Conservation (phyloP, 2,888 invertebrate species). For the Masnerella sp. region DNA sequence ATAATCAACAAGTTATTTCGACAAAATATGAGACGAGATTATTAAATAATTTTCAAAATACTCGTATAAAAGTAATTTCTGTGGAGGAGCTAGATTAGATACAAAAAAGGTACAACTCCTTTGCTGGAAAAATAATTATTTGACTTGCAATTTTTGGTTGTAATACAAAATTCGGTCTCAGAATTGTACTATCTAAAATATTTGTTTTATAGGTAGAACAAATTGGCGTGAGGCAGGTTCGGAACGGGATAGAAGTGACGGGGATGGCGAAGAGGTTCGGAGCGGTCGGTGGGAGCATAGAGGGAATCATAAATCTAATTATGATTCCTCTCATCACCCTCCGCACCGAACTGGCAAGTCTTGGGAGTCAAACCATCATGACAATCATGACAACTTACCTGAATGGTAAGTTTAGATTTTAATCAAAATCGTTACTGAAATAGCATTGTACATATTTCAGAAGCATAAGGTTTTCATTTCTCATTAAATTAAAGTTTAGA, state of each 20-base stretch:
- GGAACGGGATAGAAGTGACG: constrained; percentile 72
- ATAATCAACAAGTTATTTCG: too few species aligned
- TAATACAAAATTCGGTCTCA: too few species aligned
- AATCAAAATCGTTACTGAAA: constrained; percentile 1
- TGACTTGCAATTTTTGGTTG: too few species aligned
- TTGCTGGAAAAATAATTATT: too few species aligned
- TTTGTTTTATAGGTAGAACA: constrained; percentile 68
- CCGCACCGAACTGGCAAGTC: constrained; percentile 72
- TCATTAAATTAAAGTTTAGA: too few species aligned
- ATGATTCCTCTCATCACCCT: constrained; percentile 73
- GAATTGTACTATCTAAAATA: not conserved
- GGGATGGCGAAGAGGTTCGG: constrained; percentile 70
- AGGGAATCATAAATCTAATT: constrained; percentile 73
- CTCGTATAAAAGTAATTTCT: too few species aligned
- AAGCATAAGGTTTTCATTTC: too few species aligned
- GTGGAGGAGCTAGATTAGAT: too few species aligned
- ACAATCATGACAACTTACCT: constrained; percentile 79
- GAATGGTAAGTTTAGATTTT: constrained; percentile 76
- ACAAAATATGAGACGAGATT: too few species aligned
- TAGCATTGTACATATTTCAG: not conserved
- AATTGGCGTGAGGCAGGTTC: constrained; percentile 78
- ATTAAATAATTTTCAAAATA: too few species aligned
- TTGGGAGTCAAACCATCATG: constrained; percentile 77
- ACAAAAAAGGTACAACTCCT: too few species aligned
- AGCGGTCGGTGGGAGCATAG: constrained; percentile 74